These are phyloP conservation scores for Podabrus alpinus DNA, from an alignment of 2,888 invertebrate species.

Conservation along the genomic window DNA sequence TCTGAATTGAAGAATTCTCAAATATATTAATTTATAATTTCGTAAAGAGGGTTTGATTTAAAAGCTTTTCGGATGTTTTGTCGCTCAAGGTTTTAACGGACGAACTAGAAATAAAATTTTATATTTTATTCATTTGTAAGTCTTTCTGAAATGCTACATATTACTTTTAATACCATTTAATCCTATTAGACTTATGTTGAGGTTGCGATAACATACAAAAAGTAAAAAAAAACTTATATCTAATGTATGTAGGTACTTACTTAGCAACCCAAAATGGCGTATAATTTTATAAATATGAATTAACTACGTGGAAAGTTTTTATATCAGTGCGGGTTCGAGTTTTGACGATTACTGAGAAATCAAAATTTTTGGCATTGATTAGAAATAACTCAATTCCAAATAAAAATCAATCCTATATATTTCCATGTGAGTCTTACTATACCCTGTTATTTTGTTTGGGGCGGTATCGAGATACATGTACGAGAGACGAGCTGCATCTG, in stretches of 20 bases:
- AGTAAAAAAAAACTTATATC: background rate
- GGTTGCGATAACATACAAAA: background rate
- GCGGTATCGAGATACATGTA: too few relatives aligned
- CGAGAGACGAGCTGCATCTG: too few relatives aligned
- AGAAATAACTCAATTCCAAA: too few relatives aligned
- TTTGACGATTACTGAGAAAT: too few relatives aligned
- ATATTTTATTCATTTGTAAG: background rate
- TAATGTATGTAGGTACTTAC: background rate
- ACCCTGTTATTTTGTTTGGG: too few relatives aligned
- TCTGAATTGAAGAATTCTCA: background rate
- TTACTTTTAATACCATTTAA: background rate
- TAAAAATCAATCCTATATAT: too few relatives aligned
- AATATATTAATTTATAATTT: background rate
- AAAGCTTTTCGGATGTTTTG: background rate
- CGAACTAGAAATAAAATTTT: background rate
- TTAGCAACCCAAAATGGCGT: background rate
- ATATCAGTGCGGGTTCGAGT: too few relatives aligned
- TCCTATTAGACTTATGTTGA: background rate
- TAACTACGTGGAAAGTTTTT: too few relatives aligned
- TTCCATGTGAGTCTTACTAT: too few relatives aligned
- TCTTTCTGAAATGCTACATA: background rate
- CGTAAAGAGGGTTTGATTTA: background rate
- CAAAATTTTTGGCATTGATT: too few relatives aligned
- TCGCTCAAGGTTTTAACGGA: background rate
- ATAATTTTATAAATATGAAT: background rate